A percentile compares a stretch with the other conserved stretches of the same genome.
These are phyloP conservation scores for Acinonyx jubatus DNA, from an alignment of 2,113 vertebrate genomes.

Conservation along the genomic window DNA sequence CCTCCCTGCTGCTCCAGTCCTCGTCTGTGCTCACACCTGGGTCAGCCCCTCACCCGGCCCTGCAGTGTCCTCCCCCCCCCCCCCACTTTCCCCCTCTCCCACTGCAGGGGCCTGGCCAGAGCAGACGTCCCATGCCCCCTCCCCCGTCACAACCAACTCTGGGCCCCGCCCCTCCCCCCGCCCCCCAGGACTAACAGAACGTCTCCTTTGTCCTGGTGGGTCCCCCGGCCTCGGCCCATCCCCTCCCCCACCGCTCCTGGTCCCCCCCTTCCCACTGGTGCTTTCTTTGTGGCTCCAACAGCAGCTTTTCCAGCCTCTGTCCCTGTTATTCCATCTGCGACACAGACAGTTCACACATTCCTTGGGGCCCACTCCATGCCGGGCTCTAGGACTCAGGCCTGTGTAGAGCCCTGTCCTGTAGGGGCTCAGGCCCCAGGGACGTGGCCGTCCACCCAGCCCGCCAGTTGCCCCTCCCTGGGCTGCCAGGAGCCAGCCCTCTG, in stretches of 20 bases:
- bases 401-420: neutral
- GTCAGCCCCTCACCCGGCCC: too few species aligned
- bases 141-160: too few species aligned
- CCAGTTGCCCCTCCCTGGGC: neutral
- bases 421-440: accelerated
- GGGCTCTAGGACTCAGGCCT: neutral
- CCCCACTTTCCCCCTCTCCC: too few species aligned
- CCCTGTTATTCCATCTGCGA: accelerated
- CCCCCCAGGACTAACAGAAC: too few species aligned
- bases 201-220: neutral
- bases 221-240: neutral
- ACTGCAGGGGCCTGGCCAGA: too few species aligned
- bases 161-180: accelerated
- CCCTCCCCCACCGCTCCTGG: neutral
- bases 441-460: accelerated
- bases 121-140: neutral
- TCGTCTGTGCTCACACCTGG: too few species aligned
- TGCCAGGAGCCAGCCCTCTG: neutral
- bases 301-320: neutral
- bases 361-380: neutral
- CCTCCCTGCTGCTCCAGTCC: neutral
- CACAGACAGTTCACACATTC: accelerated
- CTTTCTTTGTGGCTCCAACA: accelerated
- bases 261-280: neutral
- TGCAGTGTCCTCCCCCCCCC: too few species aligned